phyloP scores from a whole-genome alignment of 2,113 vertebrate species.

The Balaenoptera acutorostrata region DNA sequence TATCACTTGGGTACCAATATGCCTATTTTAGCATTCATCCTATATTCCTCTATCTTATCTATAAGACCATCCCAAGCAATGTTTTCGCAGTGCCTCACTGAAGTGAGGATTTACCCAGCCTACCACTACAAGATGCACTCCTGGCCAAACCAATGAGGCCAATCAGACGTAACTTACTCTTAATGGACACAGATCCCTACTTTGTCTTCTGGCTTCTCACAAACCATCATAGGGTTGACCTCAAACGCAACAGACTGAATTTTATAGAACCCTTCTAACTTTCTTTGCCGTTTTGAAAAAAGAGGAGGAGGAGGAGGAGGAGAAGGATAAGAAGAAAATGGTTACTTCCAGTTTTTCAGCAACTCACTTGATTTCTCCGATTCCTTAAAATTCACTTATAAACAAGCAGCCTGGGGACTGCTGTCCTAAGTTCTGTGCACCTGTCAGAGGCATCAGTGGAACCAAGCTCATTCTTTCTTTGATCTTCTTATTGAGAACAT shows the following conservation, averaged over 20 bases:
- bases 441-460: background rate
- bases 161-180: background rate
- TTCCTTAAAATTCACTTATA: background rate
- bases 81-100: background rate
- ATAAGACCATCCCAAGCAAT: background rate
- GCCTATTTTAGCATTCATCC: background rate
- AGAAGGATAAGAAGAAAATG: background rate
- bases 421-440: background rate
- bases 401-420: background rate
- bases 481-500: background rate
- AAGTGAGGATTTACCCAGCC: background rate
- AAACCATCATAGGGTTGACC: background rate
- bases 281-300: background rate
- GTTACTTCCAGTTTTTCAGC: background rate
- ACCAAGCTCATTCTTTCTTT: background rate
- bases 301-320: rapidly evolving
- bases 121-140: background rate
- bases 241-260: background rate
- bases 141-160: background rate
- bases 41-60: background rate
- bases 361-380: background rate
- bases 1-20: background rate
- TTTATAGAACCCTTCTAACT: background rate
- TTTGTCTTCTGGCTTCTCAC: background rate
- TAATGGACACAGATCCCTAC: background rate